Conservation (phyloP, 2,888 invertebrate species). For the Tribolium freemani region DNA sequence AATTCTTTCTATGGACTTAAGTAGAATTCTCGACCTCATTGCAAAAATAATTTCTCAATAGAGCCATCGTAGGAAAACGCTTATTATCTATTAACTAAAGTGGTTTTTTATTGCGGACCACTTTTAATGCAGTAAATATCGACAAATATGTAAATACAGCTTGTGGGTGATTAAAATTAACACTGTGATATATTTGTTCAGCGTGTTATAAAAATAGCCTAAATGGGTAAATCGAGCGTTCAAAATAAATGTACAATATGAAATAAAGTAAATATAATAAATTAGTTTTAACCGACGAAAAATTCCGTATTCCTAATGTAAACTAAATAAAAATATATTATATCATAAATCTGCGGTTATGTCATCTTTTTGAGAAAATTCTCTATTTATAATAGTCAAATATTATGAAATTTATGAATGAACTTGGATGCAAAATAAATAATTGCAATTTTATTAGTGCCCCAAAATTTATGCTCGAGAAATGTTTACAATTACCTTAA, state of each 20-base stretch:
- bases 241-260: not conserved
- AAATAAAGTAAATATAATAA: slow-evolving; percentile 13
- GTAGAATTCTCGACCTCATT: slow-evolving; percentile 28
- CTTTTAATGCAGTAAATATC: slow-evolving; percentile 3
- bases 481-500: no score
- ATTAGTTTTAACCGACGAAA: slow-evolving; percentile 19
- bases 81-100: slow-evolving; percentile 37
- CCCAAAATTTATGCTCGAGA: no score
- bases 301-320: slow-evolving; percentile 28
- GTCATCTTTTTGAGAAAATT: slow-evolving; percentile 13
- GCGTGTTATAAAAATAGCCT: not conserved
- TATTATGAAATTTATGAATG: slow-evolving; percentile 31
- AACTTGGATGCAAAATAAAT: not conserved
- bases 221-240: not conserved
- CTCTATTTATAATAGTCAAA: slow-evolving; percentile 17
- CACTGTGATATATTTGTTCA: not conserved
- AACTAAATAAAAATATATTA: slow-evolving; percentile 34
- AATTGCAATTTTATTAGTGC: not conserved
- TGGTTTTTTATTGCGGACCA: slow-evolving; percentile 27
- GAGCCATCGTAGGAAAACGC: slow-evolving; percentile 24
- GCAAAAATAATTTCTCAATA: slow-evolving; percentile 38
- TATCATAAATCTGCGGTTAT: slow-evolving; percentile 17
- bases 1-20: slow-evolving; percentile 26
- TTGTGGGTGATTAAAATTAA: not conserved
- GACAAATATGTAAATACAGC: not conserved